phyloP scores from a whole-genome alignment of 2,888 invertebrate species.

The Aelia acuminata region DNA sequence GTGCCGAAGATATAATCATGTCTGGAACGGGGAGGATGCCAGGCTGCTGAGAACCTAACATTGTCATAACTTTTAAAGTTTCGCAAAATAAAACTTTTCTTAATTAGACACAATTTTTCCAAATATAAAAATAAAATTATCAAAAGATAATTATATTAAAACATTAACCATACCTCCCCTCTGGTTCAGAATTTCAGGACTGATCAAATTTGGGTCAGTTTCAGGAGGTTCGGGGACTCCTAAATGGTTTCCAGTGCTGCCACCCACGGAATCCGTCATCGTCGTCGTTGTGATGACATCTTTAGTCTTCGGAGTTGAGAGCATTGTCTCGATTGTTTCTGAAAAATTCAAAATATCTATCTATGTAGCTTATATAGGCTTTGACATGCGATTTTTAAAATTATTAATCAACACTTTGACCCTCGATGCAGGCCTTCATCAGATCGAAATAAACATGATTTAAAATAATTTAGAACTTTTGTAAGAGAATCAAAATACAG shows the following conservation, averaged over 20 bases:
- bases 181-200: conserved; percentile 83
- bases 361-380: background rate
- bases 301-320: conserved; percentile 64
- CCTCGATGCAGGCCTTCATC: too few relatives aligned
- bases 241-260: conserved; percentile 83
- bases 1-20: conserved; percentile 87
- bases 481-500: too few relatives aligned
- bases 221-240: conserved; percentile 82
- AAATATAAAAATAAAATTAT: too few relatives aligned
- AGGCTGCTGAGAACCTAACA: conserved; percentile 84
- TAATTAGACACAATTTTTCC: too few relatives aligned
- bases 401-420: too few relatives aligned
- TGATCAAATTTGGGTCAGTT: conserved; percentile 84
- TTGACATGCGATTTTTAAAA: too few relatives aligned
- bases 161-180: conserved; percentile 73
- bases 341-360: conserved; percentile 55
- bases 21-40: conserved; percentile 96
- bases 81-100: too few relatives aligned
- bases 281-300: conserved; percentile 50
- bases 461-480: too few relatives aligned
- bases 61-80: conserved; percentile 28
- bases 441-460: too few relatives aligned
- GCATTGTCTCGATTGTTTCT: conserved; percentile 65
- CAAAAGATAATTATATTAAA: too few relatives aligned
- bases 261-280: conserved; percentile 68